phyloP scores from a whole-genome alignment of 2,888 invertebrate genomes.

The Trichogramma evanescens region DNA sequence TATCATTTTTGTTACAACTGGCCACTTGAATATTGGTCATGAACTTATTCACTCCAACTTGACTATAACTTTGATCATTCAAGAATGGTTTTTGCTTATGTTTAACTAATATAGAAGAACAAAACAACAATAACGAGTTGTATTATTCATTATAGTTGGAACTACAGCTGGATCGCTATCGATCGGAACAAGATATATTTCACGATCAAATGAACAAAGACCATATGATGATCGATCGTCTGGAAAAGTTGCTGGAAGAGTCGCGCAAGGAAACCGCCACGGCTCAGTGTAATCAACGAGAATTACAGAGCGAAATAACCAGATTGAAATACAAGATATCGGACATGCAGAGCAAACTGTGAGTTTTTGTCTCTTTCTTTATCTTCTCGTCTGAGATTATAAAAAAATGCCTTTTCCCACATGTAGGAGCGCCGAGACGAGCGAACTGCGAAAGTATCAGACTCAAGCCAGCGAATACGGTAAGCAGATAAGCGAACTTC shows the following conservation, averaged over 20 bases:
- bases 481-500: slow-evolving; percentile 51
- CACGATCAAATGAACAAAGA: slow-evolving; percentile 48
- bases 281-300: slow-evolving; percentile 57
- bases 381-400: background rate
- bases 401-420: background rate
- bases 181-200: slow-evolving; percentile 46
- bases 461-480: slow-evolving; percentile 52
- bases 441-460: slow-evolving; percentile 51
- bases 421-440: slow-evolving; percentile 41
- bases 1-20: no score
- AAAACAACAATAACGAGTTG: no score
- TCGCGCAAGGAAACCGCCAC: slow-evolving; percentile 59
- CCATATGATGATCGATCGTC: slow-evolving; percentile 49
- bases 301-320: slow-evolving; percentile 58
- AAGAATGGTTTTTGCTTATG: no score
- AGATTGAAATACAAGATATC: slow-evolving; percentile 53
- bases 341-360: slow-evolving; percentile 52
- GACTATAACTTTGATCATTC: no score
- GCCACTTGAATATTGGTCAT: no score
- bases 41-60: no score
- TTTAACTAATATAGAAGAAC: no score
- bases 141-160: slow-evolving; percentile 45
- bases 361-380: slow-evolving; percentile 32
- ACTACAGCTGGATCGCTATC: slow-evolving; percentile 48
- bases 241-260: slow-evolving; percentile 54